Conservation (phyloP, 2,113 vertebrate species). For the Smithornis capensis region DNA sequence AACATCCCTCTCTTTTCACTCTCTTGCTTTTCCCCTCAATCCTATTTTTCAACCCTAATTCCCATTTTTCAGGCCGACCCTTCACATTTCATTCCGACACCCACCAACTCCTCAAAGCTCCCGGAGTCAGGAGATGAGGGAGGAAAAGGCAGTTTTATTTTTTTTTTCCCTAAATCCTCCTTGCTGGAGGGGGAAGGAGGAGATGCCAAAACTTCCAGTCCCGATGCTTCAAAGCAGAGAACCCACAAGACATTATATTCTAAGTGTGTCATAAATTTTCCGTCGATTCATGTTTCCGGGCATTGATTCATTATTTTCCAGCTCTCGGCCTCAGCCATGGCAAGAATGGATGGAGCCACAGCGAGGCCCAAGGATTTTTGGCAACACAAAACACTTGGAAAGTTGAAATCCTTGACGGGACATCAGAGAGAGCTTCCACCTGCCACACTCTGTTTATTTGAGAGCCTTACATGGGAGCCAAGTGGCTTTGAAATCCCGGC, state of each 20-base stretch:
- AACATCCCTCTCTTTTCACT: rapidly evolving
- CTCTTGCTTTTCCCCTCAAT: rapidly evolving
- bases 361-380: background rate
- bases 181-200: background rate
- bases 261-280: constrained; percentile 33
- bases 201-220: background rate
- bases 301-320: constrained; percentile 49
- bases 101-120: background rate
- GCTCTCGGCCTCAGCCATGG: background rate
- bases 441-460: constrained; percentile 59
- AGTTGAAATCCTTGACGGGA: background rate
- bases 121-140: background rate
- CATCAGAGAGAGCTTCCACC: constrained; percentile 65
- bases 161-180: background rate
- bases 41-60: background rate
- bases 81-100: rapidly evolving
- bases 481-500: constrained; percentile 53
- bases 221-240: background rate
- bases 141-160: background rate
- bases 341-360: constrained; percentile 31
- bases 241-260: background rate
- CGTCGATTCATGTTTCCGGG: constrained; percentile 47
- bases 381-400: background rate
- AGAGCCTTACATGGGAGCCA: constrained; percentile 66
- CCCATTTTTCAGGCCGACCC: background rate